phyloP scores from a whole-genome alignment of 2,113 vertebrate genomes.

The Shinisaurus crocodilurus region DNA sequence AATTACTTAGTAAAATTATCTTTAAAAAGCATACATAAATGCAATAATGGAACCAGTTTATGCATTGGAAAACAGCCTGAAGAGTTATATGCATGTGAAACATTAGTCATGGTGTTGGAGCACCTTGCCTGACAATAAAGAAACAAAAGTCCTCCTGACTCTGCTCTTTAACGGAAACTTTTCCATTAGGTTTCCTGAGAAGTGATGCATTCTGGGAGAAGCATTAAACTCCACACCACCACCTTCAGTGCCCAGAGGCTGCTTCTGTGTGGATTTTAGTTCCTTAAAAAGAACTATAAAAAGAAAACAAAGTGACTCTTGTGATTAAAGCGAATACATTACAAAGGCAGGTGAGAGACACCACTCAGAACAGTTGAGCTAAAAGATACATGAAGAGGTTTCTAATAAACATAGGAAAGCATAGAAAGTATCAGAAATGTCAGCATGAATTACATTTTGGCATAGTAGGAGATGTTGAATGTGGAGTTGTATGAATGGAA shows the following conservation, averaged over 20 bases:
- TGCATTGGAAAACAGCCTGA: background rate
- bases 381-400: constrained; percentile 3
- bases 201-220: background rate
- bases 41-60: background rate
- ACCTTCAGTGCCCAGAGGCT: background rate
- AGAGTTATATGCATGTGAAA: background rate
- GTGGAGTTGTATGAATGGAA: background rate
- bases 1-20: background rate
- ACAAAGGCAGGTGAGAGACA: constrained; percentile 8
- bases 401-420: constrained; percentile 24
- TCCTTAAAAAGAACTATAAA: constrained; percentile 31
- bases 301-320: constrained; percentile 13
- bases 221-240: background rate
- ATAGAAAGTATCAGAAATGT: constrained; percentile 2
- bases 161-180: background rate
- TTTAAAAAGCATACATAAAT: background rate
- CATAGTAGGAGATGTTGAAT: background rate
- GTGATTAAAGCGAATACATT: constrained; percentile 30
- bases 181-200: background rate
- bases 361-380: background rate
- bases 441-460: constrained; percentile 18
- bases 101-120: background rate
- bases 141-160: background rate
- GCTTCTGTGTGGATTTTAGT: background rate
- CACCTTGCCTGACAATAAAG: background rate